These are phyloP conservation scores for Sisor rabdophorus DNA, from an alignment of 2,113 vertebrate species.

Conservation along the genomic window DNA sequence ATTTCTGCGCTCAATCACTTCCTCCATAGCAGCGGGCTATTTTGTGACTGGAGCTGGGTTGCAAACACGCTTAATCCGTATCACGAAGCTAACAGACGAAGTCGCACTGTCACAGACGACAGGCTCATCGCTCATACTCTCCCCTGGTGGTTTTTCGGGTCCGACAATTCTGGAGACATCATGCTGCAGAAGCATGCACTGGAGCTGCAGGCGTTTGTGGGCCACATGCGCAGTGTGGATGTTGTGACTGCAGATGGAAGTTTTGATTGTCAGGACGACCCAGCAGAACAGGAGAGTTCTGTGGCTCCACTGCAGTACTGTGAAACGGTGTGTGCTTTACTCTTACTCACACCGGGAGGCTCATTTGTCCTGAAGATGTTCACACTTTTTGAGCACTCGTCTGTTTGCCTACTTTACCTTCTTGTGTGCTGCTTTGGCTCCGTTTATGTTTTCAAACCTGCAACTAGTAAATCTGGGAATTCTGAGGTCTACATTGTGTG, in stretches of 20 bases:
- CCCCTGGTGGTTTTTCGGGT: conserved; percentile 89
- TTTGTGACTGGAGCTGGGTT: conserved; percentile 86
- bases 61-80: conserved; percentile 91
- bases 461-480: conserved; percentile 94
- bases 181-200: conserved; percentile 79
- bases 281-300: conserved; percentile 88
- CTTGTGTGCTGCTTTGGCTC: conserved; percentile 83
- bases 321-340: conserved; percentile 81
- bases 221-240: conserved; percentile 73
- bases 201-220: conserved; percentile 77
- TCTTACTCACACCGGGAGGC: conserved; percentile 76
- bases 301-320: conserved; percentile 89
- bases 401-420: conserved; percentile 85
- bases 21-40: conserved; percentile 73
- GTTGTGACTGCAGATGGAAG: conserved; percentile 94
- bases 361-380: conserved; percentile 97
- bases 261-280: conserved; percentile 95
- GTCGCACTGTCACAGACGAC: conserved; percentile 85
- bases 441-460: conserved; percentile 88
- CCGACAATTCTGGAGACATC: conserved; percentile 88
- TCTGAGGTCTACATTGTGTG: conserved; percentile 90
- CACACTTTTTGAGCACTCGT: conserved; percentile 89
- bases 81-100: conserved; percentile 82
- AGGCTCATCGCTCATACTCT: conserved; percentile 87
- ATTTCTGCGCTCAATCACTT: conserved; percentile 89